These are phyloP conservation scores for Perca flavescens DNA, from an alignment of 2,113 vertebrate genomes.

Conservation along the genomic window DNA sequence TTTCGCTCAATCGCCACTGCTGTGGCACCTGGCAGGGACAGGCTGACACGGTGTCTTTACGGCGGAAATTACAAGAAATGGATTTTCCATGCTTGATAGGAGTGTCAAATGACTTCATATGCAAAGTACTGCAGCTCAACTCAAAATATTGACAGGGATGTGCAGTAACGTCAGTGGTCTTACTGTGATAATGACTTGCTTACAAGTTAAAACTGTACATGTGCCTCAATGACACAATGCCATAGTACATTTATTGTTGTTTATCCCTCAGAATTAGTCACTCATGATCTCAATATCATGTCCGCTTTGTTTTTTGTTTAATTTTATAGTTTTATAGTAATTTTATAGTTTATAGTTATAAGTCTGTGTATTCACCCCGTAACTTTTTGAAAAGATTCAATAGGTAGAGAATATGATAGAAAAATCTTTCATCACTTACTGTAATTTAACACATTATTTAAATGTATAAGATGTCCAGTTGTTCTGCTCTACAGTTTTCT, in stretches of 20 bases:
- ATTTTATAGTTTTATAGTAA: neutral
- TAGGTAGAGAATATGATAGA: neutral
- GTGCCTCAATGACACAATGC: slow-evolving; percentile 15
- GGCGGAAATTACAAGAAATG: slow-evolving; percentile 74
- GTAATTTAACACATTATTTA: slow-evolving; percentile 55
- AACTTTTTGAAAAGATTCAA: neutral
- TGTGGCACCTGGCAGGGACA: slow-evolving; percentile 75
- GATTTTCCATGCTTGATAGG: slow-evolving; percentile 74
- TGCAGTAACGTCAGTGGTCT: slow-evolving; percentile 45
- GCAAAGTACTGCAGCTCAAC: slow-evolving; percentile 43
- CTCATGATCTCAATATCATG: slow-evolving; percentile 6
- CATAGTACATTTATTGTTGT: slow-evolving; percentile 4
- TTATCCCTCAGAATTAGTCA: slow-evolving; percentile 24
- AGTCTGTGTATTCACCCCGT: neutral
- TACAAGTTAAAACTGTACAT: slow-evolving; percentile 48
- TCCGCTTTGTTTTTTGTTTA: neutral
- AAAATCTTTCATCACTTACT: neutral
- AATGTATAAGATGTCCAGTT: slow-evolving; percentile 73
- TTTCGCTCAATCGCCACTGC: slow-evolving; percentile 23
- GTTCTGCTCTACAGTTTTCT: slow-evolving; percentile 70
- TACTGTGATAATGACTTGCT: slow-evolving; percentile 57
- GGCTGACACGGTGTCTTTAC: slow-evolving; percentile 75
- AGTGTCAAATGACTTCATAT: slow-evolving; percentile 65
- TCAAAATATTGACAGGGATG: slow-evolving; percentile 65
- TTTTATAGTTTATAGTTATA: no score